Conservation (phyloP, 2,888 invertebrate species). For the Caenorhabditis sinica region DNA sequence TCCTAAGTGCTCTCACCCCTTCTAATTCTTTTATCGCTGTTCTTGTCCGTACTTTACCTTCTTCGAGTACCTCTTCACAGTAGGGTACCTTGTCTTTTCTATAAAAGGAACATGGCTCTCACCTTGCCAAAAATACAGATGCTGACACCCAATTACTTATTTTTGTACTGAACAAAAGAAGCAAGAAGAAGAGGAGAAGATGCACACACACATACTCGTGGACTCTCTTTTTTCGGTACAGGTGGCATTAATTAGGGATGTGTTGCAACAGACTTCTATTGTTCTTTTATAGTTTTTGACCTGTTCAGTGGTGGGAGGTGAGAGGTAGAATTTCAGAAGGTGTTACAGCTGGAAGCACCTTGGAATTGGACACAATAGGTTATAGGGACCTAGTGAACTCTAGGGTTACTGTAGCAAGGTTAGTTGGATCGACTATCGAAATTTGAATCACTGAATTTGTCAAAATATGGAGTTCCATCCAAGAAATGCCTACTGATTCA, state of each 20-base stretch:
- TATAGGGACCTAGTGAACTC: too few species aligned
- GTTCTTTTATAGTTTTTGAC: constrained; percentile 16
- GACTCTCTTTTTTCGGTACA: constrained; percentile 35
- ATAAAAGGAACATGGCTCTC: not conserved
- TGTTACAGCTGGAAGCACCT: constrained; percentile 20
- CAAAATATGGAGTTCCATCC: too few species aligned
- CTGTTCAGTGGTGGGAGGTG: not conserved
- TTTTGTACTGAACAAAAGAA: constrained; percentile 3
- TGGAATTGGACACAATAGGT: constrained; percentile 1
- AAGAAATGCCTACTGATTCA: too few species aligned
- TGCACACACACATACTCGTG: too few species aligned
- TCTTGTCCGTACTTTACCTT: constrained; percentile 3
- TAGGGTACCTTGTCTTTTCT: constrained; percentile 2
- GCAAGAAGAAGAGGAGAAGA: not conserved
- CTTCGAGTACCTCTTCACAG: constrained; percentile 37
- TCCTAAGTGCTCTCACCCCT: not conserved
- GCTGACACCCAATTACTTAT: constrained; percentile 58
- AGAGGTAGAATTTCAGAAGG: constrained; percentile 54
- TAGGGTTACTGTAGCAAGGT: too few species aligned
- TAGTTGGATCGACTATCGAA: too few species aligned
- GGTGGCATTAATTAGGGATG: constrained; percentile 41
- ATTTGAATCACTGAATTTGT: too few species aligned
- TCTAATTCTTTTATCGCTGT: not conserved
- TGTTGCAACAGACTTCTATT: constrained; percentile 19
- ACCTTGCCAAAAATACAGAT: constrained; percentile 23